Base-by-base conservation (phyloP, 2,888 invertebrate genomes). In the Elaeidobius kamerunicus region DNA sequence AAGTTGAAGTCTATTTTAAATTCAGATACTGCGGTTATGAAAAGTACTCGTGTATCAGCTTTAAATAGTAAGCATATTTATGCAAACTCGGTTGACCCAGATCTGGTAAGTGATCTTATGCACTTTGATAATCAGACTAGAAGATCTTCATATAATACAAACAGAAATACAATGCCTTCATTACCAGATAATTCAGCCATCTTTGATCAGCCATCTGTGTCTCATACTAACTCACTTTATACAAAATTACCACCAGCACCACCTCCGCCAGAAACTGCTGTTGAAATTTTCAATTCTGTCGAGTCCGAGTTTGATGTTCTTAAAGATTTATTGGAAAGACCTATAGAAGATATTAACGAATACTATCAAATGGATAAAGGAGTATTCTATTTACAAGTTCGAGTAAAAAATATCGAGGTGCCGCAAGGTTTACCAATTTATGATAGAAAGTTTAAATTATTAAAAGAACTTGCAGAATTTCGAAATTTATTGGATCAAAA, bases 311-410 rank as follows among this genome's bases (percentile, higher is more conserved):
- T 55, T 15, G 51, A 46, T n/a, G 32, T 42, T 5, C 36, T 55
- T n/a, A 50, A 40, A 11, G 45, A 46, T 11, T 23, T 44, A 11
- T 23, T 46, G 2, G 28, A 35, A 19, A 23, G 45, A 14, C 51
- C 55, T 1, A 36, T 36, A 5, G 30, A 20, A 7, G 42, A 51
- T 27, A 28, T 51, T 3, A 38, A 38, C 34, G 47, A 47, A 16
- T 56, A 43, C 18, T 56, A 45, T 17, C 52, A 52, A 30, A 52
- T 56, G 27, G 56, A 56, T 30, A 56, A 52, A 17, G 47, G 47
- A 7, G 52, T 49, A 5, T 56, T 56, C 17, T 56, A 32, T 28
- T 17, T 56, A 19, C 51, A 52, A 14, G 34, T 43, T 3, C 39
- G 43, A 16, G n/a, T 56, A 12, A 51, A 47, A 27, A 38, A 43